phyloP scores from a whole-genome alignment of 1,140 invertebrate species.

The Rhopalosiphum maidis region DNA sequence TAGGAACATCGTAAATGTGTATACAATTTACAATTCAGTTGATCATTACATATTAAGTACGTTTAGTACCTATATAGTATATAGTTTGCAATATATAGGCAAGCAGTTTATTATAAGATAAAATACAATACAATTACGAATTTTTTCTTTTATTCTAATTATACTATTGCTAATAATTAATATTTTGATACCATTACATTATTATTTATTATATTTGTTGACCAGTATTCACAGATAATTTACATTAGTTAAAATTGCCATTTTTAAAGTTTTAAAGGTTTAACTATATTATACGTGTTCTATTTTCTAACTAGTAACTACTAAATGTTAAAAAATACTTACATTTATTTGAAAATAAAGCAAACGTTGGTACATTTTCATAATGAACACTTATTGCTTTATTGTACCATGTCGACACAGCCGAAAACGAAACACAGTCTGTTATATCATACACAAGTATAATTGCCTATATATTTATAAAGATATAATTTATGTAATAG shows the following conservation, averaged over 20 bases:
- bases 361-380: slow-evolving; percentile 71
- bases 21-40: not conserved
- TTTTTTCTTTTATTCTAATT: not conserved
- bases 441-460: slow-evolving; percentile 88
- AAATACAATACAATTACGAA: not conserved
- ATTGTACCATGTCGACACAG: slow-evolving; percentile 76
- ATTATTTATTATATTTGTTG: not conserved
- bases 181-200: not conserved
- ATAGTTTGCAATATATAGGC: too few species aligned
- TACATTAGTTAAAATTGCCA: not conserved
- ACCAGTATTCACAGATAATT: not conserved
- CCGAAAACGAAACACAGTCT: slow-evolving; percentile 80
- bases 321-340: not conserved
- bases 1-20: not conserved
- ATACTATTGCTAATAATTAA: not conserved
- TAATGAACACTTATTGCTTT: slow-evolving; percentile 67
- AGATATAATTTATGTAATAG: not conserved
- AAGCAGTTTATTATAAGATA: not conserved
- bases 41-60: not conserved
- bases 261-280: not conserved
- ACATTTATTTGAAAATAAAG: slow-evolving; percentile 82
- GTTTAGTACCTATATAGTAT: not conserved
- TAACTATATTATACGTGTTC: not conserved
- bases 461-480: slow-evolving; percentile 28
- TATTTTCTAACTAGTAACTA: not conserved